Conservation (phyloP, 2,113 vertebrate genomes). For the Mola mola region DNA sequence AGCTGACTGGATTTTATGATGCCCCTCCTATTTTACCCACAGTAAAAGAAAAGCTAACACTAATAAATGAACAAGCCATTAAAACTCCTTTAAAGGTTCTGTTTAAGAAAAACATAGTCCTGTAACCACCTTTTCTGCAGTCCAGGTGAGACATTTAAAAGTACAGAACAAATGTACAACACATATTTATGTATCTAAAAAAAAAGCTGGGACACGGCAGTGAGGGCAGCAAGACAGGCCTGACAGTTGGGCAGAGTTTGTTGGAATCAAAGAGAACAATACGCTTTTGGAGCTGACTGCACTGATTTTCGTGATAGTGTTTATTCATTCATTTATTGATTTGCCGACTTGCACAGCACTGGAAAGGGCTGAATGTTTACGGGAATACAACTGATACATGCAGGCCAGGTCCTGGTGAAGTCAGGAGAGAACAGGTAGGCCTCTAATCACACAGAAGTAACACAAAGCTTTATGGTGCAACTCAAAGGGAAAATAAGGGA, state of each 20-base stretch:
- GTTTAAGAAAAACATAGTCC: too few relatives aligned
- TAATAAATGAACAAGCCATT: slow-evolving; percentile 61
- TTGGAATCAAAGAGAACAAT: slow-evolving; percentile 27
- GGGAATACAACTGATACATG: slow-evolving; percentile 35
- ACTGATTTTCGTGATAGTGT: slow-evolving; percentile 33
- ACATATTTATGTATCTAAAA: too few relatives aligned
- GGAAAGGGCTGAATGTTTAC: slow-evolving; percentile 40
- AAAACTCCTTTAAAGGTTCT: too few relatives aligned
- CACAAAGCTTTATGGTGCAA: slow-evolving; percentile 13
- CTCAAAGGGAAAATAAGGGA: slow-evolving; percentile 19
- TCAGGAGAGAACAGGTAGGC: slow-evolving; percentile 36
- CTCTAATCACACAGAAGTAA: slow-evolving; percentile 36
- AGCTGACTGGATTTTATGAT: slow-evolving; percentile 35
- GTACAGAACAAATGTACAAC: too few relatives aligned
- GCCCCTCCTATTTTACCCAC: slow-evolving; percentile 26
- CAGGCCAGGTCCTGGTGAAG: slow-evolving; percentile 14
- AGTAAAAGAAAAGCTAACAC: slow-evolving; percentile 43
- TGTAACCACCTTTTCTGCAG: too few relatives aligned
- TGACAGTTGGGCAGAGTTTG: slow-evolving; percentile 15
- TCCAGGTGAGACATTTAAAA: too few relatives aligned
- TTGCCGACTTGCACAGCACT: slow-evolving; percentile 4
- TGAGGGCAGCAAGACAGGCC: slow-evolving; percentile 11
- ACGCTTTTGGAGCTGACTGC: slow-evolving; percentile 36
- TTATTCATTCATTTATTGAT: slow-evolving; percentile 28
- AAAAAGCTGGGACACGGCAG: too few relatives aligned